Evolutionary conservation across 2,888 invertebrate genomes (phyloP), one percentile per base, ranked within the genome.

Genomic region (Tinea semifulvella): DNA sequence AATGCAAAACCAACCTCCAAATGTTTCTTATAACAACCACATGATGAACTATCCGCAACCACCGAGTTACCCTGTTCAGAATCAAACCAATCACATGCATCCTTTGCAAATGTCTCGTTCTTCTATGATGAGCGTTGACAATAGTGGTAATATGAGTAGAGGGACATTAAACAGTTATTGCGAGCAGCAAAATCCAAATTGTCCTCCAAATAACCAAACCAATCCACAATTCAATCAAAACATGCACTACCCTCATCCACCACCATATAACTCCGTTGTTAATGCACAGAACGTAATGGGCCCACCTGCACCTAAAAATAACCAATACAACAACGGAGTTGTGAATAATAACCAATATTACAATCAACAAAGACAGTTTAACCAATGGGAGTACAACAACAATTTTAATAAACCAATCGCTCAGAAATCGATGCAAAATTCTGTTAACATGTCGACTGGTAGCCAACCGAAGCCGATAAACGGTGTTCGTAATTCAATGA

Each of bases 331-430:
- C 45, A 76, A 77, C 58, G 67, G 73, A 0, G 79, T 79, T 75
- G 68, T 76, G 67, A 79, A 77, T 49, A 77, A 72, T 53, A 77
- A 79, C 47, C 79, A 79, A 55, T 79, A 79, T 51, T 79, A 72
- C 51, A 81, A 71, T 51, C 70, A 70, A 45, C 75, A 79, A 54
- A 62, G 73, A 50, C 70, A 75, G 1, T 79, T 77, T 56, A 77
- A 72, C 48, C 76, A 77, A 39, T 75, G 72, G 76, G 77, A 73
- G 53, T 75, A 73, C 49, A 71, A 69, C 10, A 74, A 65, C 53
- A 75, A 70, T 55, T 81, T 68, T 57, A 83, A 69, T 46, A 79
- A 68, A 60, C 79, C 56, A 70, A 71, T 51, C 60, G 27, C 26
- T 13, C 50, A 46, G 26, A 76, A 77, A 51, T 73, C 72, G 1